These are phyloP conservation scores for Argynnis bischoffii DNA, from an alignment of 2,888 invertebrate species.

Conservation along the genomic window DNA sequence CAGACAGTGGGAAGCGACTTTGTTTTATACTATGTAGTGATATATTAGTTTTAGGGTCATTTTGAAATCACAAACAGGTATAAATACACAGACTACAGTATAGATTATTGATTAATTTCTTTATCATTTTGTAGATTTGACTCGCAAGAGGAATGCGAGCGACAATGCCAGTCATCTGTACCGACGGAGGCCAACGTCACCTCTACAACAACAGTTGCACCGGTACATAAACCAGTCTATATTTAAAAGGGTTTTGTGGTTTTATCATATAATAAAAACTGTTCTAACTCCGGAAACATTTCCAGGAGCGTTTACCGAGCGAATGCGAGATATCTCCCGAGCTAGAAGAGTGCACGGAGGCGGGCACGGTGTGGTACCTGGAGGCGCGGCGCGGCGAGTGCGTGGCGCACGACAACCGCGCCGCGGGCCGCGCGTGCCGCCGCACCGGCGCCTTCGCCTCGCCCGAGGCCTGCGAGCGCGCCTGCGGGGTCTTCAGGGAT, in stretches of 20 bases:
- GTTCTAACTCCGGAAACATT: too few relatives aligned
- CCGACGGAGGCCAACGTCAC: slow-evolving; percentile 38
- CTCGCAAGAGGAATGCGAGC: slow-evolving; percentile 83
- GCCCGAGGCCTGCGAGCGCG: slow-evolving; percentile 88
- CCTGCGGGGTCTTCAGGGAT: slow-evolving; percentile 87
- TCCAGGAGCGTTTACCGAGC: slow-evolving; percentile 47
- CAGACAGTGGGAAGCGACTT: too few relatives aligned
- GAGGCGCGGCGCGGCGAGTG: slow-evolving; percentile 70
- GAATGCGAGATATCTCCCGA: slow-evolving; percentile 49
- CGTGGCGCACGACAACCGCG: slow-evolving; percentile 53
- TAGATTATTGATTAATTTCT: not conserved
- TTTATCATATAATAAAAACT: too few relatives aligned
- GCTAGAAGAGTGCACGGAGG: slow-evolving; percentile 52
- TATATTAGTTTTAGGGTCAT: too few relatives aligned
- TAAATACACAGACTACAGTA: too few relatives aligned
- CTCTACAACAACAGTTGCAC: slow-evolving; percentile 42
- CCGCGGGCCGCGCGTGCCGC: slow-evolving; percentile 82
- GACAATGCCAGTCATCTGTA: slow-evolving; percentile 73
- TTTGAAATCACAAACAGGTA: too few relatives aligned
- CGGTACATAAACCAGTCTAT: slow-evolving; percentile 38
- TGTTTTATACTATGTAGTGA: too few relatives aligned
- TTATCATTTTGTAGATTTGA: slow-evolving; percentile 79
- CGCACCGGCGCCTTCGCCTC: slow-evolving; percentile 82
- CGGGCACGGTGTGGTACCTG: slow-evolving; percentile 60
- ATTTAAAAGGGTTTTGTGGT: too few relatives aligned